These are phyloP conservation scores for Plagiodera versicolora DNA, from an alignment of 2,888 invertebrate species.

Conservation along the genomic window DNA sequence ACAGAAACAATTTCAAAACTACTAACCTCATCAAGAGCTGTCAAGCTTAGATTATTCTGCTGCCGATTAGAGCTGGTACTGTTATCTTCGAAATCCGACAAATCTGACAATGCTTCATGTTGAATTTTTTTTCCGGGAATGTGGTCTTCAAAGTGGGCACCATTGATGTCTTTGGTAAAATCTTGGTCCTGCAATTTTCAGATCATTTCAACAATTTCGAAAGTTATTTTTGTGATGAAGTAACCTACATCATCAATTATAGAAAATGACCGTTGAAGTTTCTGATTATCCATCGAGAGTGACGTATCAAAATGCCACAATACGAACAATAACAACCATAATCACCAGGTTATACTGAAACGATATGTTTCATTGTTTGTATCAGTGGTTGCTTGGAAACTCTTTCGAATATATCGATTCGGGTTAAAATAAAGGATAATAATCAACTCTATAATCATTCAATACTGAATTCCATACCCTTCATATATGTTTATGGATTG, in stretches of 20 bases:
- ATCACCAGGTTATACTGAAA: neutral
- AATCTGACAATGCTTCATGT: slow-evolving; percentile 25
- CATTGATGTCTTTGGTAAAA: slow-evolving; percentile 13
- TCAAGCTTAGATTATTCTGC: neutral
- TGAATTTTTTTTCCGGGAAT: slow-evolving; percentile 14
- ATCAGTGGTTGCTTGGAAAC: neutral
- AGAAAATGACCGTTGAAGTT: slow-evolving; percentile 36
- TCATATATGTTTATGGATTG: too few species aligned
- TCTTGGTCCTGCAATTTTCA: slow-evolving; percentile 16
- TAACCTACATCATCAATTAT: slow-evolving; percentile 30
- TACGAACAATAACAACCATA: too few species aligned
- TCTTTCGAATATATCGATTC: neutral
- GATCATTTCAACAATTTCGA: neutral
- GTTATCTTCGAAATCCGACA: slow-evolving; percentile 51
- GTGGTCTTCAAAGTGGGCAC: slow-evolving; percentile 16
- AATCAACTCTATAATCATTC: too few species aligned
- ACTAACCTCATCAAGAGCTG: neutral
- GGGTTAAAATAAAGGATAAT: too few species aligned
- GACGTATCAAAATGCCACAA: neutral
- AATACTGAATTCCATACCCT: too few species aligned
- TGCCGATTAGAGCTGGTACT: slow-evolving; percentile 31
- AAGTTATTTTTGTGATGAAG: neutral
- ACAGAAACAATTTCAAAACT: neutral
- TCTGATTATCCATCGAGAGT: neutral
- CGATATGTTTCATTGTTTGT: neutral